Base-by-base conservation (phyloP, 1,140 invertebrate species). In the Cyrtorhinus lividipennis region DNA sequence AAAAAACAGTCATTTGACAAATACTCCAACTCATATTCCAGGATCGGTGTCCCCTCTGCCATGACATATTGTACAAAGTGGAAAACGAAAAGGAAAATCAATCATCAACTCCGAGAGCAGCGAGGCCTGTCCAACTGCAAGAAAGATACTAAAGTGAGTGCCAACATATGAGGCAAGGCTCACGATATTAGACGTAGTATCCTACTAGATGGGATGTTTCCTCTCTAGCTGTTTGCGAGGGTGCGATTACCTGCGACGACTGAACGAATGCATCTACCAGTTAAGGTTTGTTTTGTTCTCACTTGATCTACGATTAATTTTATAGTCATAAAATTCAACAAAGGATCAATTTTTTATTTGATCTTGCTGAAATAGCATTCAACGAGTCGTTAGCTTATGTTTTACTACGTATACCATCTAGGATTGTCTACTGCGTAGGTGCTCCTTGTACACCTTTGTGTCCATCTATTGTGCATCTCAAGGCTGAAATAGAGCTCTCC, bases 1-100 rank as follows among this genome's bases (percentile, higher is more conserved):
- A 38, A 38, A 38, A 38, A 38, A 38, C 5, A 38, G 30, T 38
- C 15, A 38, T 38, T 38, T 38, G 30, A 38, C 15, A 38, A 38
- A 38, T 38, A 8, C 15, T 38, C 15, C 30, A 89, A 38, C 15
- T 8, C 5, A 38, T 38, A 8, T 38, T 38, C 15, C 30, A 89
- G 69, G 87, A 91, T 71, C 75, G 86, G 2, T 90, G 88, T 73
- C 88, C 87, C 0, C 72, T 90, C 12, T 90, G 88, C 66, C 87
- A 90, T 71, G 84, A 88, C 65, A 86, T 90, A 67, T 73, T 92
- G 66, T 86, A 86, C 68, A 83, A 81, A 64, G 71, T 79, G 0
- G 77, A 81, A 10, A 53, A 53, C 18, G 48, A 53, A 12, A 53
- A 53, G 48, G 48, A 53, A 5, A 53, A 53, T 53, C 10, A 53